Evolutionary conservation across 2,888 invertebrate species (phyloP).

Genomic region (Orthonevra nobilis): DNA sequence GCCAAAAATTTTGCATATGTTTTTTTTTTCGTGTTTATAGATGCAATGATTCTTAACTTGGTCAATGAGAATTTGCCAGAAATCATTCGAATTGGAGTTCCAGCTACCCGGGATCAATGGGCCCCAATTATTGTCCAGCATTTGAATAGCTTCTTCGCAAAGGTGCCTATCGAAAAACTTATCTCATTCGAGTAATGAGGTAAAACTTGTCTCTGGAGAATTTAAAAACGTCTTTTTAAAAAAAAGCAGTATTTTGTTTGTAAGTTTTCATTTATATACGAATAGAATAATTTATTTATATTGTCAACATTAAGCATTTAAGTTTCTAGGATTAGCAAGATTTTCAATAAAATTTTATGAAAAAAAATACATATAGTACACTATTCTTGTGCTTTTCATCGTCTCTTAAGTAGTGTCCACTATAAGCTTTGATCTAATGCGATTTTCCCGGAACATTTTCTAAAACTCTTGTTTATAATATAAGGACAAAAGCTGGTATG

Average conservation of each 20-base stretch:
- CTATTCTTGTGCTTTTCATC: no score
- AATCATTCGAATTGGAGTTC: conserved; percentile 81
- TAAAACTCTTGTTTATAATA: no score
- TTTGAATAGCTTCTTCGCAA: conserved; percentile 78
- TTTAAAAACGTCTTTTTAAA: conserved; percentile 5
- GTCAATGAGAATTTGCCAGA: conserved; percentile 82
- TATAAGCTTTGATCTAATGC: no score
- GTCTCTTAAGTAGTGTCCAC: no score
- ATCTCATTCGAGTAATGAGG: conserved; percentile 64
- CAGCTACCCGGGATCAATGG: conserved; percentile 79
- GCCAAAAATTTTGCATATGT: background rate
- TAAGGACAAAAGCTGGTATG: no score
- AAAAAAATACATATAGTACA: no score
- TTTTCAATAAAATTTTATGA: conserved; percentile 1
- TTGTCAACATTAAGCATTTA: conserved; percentile 44
- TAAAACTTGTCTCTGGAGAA: no score
- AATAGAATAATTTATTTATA: conserved; percentile 64
- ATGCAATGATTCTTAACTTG: conserved; percentile 79
- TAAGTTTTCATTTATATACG: conserved; percentile 46
- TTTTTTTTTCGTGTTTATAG: conserved; percentile 66
- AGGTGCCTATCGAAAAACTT: conserved; percentile 78
- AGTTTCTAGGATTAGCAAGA: background rate
- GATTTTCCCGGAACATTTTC: no score
- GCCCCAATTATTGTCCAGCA: conserved; percentile 78
- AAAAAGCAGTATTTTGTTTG: conserved; percentile 60